Evolutionary conservation across 2,797 vertebrate genomes (phyloP).

Genomic region (Smutsia temminckii): DNA sequence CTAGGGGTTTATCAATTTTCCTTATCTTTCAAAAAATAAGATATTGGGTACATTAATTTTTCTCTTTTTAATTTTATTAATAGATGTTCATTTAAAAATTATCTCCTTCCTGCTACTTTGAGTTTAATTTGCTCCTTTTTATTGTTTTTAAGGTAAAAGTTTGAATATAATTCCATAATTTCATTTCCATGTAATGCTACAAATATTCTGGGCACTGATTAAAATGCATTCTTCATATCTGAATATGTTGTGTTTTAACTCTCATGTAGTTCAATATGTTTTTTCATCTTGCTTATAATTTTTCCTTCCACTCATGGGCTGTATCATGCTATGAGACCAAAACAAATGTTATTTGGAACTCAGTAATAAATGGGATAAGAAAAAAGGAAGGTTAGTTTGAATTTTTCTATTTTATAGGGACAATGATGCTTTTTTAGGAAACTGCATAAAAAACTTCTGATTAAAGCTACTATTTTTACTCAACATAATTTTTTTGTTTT

Average conservation of each 20-base stretch:
- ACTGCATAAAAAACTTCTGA: not conserved
- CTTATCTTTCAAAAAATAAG: not conserved
- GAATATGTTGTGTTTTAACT: not conserved
- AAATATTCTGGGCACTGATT: not conserved
- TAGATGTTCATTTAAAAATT: not conserved
- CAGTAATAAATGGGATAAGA: not conserved
- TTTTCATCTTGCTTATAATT: constrained; percentile 1
- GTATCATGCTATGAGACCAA: not conserved
- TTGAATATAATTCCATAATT: constrained; percentile 6
- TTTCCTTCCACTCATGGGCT: not conserved
- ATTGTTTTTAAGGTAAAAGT: not conserved
- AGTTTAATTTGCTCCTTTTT: not conserved
- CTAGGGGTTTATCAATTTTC: not conserved
- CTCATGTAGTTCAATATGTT: not conserved
- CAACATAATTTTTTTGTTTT: not conserved
- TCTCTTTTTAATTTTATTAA: not conserved
- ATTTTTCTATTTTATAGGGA: not conserved
- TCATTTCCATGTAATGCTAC: not conserved
- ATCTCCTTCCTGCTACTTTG: not conserved
- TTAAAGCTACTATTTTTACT: not conserved
- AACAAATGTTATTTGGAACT: not conserved
- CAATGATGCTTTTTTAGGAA: not conserved
- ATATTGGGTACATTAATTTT: not conserved
- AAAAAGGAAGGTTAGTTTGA: not conserved
- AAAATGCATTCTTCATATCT: not conserved